phyloP scores from a whole-genome alignment of 2,888 invertebrate genomes.

The Heliconius hortense region DNA sequence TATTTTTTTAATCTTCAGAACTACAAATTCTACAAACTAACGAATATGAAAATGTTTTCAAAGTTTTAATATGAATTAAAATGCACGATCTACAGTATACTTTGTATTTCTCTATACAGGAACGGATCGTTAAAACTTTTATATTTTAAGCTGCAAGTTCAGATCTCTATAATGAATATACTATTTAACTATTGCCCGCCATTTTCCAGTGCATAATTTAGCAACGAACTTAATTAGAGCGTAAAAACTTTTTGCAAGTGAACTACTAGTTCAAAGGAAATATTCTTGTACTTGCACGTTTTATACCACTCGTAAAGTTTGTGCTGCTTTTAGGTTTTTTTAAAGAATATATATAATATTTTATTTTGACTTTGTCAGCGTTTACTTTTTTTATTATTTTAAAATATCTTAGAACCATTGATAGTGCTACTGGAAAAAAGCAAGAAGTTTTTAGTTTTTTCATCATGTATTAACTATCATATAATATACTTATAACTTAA shows the following conservation, averaged over 20 bases:
- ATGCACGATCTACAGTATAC: background rate
- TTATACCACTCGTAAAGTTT: background rate
- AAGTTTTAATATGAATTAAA: background rate
- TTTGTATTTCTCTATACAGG: background rate
- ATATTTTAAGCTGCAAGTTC: background rate
- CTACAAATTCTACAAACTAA: no score
- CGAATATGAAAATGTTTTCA: background rate
- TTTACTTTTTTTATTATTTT: background rate
- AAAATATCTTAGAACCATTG: background rate
- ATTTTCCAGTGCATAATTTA: constrained; percentile 26
- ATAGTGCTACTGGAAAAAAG: background rate
- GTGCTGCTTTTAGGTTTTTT: background rate
- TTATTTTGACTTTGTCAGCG: background rate
- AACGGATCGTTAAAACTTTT: background rate
- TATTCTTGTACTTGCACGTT: constrained; percentile 12
- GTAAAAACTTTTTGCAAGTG: constrained; percentile 22
- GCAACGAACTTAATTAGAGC: constrained; percentile 28
- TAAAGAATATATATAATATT: background rate
- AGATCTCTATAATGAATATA: constrained; percentile 12
- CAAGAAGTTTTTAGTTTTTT: background rate
- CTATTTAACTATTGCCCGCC: constrained; percentile 18
- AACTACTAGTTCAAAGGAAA: constrained; percentile 24
- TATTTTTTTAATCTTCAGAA: no score
- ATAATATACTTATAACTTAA: no score
- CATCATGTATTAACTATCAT: no score